A percentile compares a stretch with the other conserved stretches of the same genome.
These are phyloP conservation scores for Syrrhaptes paradoxus DNA, from an alignment of 2,113 vertebrate species.

Conservation along the genomic window DNA sequence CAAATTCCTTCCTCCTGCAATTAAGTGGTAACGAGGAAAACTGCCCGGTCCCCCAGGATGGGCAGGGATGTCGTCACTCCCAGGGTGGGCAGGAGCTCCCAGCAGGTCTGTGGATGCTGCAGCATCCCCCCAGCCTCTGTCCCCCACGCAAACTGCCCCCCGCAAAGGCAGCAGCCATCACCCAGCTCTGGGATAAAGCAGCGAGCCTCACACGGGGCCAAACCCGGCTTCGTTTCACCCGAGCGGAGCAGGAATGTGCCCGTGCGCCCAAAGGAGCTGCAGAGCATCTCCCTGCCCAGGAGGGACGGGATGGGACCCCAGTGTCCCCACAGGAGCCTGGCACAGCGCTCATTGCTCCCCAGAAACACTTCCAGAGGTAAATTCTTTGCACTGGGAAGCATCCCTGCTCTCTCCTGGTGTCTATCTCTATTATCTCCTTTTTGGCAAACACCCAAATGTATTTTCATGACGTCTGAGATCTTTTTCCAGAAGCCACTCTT, in stretches of 20 bases:
- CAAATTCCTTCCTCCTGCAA: accelerated
- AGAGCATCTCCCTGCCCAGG: not conserved
- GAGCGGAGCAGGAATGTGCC: accelerated
- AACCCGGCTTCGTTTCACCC: not conserved
- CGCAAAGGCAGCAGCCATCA: not conserved
- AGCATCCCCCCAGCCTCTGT: not conserved
- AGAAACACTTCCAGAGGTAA: not conserved
- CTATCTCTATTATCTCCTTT: not conserved
- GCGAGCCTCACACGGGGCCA: accelerated
- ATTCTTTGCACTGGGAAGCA: not conserved
- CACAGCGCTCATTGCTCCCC: accelerated
- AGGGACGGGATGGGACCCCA: not conserved
- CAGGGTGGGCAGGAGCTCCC: accelerated
- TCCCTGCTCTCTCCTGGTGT: no score
- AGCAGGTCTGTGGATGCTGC: accelerated
- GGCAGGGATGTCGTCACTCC: not conserved
- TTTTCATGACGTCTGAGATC: accelerated
- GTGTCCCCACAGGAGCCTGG: not conserved
- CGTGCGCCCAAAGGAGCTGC: accelerated
- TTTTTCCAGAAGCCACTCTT: not conserved
- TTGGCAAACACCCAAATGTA: not conserved
- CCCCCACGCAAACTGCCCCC: not conserved
- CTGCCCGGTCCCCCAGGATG: no score
- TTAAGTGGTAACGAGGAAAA: accelerated
- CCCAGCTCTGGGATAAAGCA: accelerated